Conservation (phyloP, 2,797 vertebrate species). For the Bucorvus abyssinicus region DNA sequence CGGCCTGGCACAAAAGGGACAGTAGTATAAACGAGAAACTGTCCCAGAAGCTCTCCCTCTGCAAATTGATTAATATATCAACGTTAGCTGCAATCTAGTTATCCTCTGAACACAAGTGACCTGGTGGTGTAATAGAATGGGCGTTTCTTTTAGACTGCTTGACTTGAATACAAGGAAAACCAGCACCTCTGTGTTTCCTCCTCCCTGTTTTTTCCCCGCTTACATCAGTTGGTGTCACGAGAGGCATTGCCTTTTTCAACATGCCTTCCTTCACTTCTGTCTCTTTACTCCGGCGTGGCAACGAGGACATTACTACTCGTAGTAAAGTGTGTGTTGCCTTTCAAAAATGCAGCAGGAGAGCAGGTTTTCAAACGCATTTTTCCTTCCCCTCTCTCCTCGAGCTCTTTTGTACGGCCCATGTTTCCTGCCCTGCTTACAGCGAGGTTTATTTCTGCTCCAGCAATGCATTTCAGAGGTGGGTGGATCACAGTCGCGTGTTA, state of each 20-base stretch:
- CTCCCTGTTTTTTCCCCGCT: not conserved
- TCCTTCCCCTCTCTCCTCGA: not conserved
- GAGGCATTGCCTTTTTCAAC: not conserved
- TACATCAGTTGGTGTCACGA: not conserved
- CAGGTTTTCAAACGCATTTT: not conserved
- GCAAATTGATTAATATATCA: not conserved
- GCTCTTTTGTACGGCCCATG: not conserved
- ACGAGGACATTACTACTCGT: not conserved
- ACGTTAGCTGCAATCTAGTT: not conserved
- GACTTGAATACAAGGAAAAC: not conserved
- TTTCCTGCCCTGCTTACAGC: not conserved
- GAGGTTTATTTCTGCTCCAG: not conserved
- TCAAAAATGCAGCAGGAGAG: not conserved
- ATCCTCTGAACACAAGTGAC: not conserved
- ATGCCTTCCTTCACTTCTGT: not conserved
- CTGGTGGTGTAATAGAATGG: not conserved
- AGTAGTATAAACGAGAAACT: not conserved
- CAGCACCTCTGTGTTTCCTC: not conserved
- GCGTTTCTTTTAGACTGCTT: not conserved
- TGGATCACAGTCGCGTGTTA: constrained; percentile 6
- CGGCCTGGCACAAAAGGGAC: not conserved
- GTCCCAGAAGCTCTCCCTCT: not conserved
- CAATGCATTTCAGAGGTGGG: not conserved
- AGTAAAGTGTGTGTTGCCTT: not conserved
- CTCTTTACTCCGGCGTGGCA: not conserved